A percentile compares a stretch with the other conserved stretches of the same genome.
Conservation (phyloP, 2,797 vertebrate genomes). For the Prionace glauca region DNA sequence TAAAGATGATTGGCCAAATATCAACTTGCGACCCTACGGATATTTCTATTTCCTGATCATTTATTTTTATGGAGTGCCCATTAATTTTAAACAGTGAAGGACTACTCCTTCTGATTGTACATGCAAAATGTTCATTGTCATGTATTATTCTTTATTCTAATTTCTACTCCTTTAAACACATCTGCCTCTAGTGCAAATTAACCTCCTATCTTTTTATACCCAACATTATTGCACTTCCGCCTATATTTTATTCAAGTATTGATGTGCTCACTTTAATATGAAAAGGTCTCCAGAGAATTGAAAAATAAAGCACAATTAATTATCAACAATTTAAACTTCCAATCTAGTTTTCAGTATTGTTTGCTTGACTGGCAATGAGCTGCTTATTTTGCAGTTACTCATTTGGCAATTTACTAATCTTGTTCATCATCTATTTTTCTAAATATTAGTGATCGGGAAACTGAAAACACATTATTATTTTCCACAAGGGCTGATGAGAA, state of each 20-base stretch:
- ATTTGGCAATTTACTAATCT: not conserved
- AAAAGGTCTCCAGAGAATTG: not conserved
- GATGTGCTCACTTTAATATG: not conserved
- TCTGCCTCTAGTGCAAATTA: not conserved
- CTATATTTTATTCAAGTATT: not conserved
- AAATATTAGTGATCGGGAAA: constrained; percentile 18
- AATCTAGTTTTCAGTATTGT: not conserved
- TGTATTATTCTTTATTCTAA: not conserved
- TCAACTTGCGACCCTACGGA: not conserved
- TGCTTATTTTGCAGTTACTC: not conserved
- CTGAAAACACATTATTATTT: not conserved
- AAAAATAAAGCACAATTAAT: not conserved
- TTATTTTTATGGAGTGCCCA: not conserved
- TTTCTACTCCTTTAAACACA: not conserved
- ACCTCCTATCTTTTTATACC: not conserved
- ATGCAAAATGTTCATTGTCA: not conserved
- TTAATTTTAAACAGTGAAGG: not conserved
- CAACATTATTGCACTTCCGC: not conserved
- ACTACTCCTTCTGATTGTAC: not conserved
- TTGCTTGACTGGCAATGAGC: not conserved
- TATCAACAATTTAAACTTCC: not conserved
- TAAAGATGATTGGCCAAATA: not conserved
- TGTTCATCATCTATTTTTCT: not conserved
- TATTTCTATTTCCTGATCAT: not conserved
- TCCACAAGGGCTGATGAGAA: not conserved